Evolutionary conservation across 2,797 vertebrate genomes (phyloP), one percentile per base, ranked within the genome.

Genomic region (Rhinichthys osculus): DNA sequence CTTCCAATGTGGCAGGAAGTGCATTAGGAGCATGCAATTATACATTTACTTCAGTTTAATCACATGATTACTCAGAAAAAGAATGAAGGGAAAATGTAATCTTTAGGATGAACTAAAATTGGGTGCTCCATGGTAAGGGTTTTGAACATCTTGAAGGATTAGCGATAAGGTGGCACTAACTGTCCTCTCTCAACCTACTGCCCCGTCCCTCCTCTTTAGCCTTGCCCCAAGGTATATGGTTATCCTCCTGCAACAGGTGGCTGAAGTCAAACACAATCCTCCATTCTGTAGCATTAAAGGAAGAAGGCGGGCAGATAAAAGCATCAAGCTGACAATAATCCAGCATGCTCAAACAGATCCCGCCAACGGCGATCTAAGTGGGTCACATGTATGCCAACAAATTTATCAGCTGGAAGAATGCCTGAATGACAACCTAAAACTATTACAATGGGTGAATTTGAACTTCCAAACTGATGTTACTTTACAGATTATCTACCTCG

Each of bases 21-120:
- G 96, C 96, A 97, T 98, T 97, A 97, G 93, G 44, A 44, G 90
- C 90, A 93, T 86, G 93, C 95, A 97, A 96, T 96, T 95, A 97
- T 95, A 96, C 94, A 95, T 97, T 97, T 96, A 96, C 95, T 80
- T 96, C 95, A 94, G 95, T 97, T 97, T 97, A 97, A 97, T 97
- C 95, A 90, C 94, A 94, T 95, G 93, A 93, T 96, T 95, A 38
- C 57, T 84, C 33, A 97, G 95, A 97, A 98, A 97, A 95, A 95
- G 90, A 96, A 95, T 21, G 16, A 77, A 76, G 47, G 44, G 33
- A 52, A 52, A 44, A 33, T 57, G 23, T 96, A 94, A 96, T 94
- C 94, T 95, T 94, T 94, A 92, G 95, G 95, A 93, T 91, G 93
- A 93, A 93, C 92, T 93, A 94, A 94, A 93, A 95, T 5, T 30